Evolutionary conservation across 2,113 vertebrate genomes (phyloP).

Genomic region (Acrocephalus kingi): DNA sequence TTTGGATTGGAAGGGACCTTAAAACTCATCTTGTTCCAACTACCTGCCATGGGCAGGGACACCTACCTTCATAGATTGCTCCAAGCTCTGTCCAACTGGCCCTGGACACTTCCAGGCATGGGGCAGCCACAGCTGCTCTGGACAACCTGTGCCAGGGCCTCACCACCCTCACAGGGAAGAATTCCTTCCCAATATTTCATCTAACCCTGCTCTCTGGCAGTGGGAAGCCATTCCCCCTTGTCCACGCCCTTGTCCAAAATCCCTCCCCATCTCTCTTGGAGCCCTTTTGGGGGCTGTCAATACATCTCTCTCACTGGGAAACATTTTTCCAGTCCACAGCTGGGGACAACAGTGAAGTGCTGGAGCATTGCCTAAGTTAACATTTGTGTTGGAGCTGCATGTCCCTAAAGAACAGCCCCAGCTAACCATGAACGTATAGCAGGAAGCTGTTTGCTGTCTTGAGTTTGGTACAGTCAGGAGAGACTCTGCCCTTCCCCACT

Average conservation of each 20-base stretch:
- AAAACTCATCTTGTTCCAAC: neutral
- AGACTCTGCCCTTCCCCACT: neutral
- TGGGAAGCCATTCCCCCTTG: neutral
- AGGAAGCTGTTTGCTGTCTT: neutral
- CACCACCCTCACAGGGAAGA: neutral
- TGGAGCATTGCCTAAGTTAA: neutral
- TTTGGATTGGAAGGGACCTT: neutral
- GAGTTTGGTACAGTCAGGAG: neutral
- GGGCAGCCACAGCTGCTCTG: neutral
- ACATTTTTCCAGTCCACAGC: neutral
- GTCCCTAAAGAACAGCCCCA: neutral
- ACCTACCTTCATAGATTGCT: neutral
- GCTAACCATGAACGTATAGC: neutral
- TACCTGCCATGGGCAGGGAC: neutral
- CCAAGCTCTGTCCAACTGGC: neutral
- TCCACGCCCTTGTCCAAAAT: neutral
- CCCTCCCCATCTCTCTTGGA: neutral
- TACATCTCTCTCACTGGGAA: neutral
- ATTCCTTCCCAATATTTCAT: neutral
- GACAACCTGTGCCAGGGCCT: neutral
- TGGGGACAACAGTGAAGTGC: neutral
- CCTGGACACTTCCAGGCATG: neutral
- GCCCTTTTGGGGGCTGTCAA: neutral
- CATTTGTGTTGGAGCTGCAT: neutral
- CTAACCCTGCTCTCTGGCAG: neutral